Conservation (phyloP, 2,888 invertebrate species). For the Caenorhabditis drosophilae region DNA sequence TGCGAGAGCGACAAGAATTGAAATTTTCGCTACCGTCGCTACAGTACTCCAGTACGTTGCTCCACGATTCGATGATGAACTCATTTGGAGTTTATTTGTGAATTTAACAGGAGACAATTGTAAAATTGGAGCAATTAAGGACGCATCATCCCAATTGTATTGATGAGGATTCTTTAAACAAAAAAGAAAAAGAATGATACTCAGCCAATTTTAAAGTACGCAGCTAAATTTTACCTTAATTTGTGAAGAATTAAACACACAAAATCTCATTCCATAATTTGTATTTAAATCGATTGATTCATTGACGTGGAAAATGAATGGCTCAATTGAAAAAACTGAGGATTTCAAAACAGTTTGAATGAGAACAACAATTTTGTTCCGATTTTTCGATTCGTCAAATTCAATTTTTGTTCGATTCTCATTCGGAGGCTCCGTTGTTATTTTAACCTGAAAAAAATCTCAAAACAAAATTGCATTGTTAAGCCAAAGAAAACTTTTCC, state of each 20-base stretch:
- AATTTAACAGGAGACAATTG: conserved; percentile 43
- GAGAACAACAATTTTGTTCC: conserved; percentile 36
- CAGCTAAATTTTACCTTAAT: conserved; percentile 20
- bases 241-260: conserved; percentile 46
- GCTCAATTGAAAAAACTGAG: conserved; percentile 43
- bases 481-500: conserved; percentile 22
- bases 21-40: conserved; percentile 44
- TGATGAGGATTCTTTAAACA: conserved; percentile 33
- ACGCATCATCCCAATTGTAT: conserved; percentile 42
- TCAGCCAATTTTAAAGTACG: not conserved
- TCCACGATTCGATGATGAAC: conserved; percentile 1
- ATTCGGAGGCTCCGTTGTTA: not conserved
- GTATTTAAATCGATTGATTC: conserved; percentile 41
- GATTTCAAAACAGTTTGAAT: conserved; percentile 47
- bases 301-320: conserved; percentile 54
- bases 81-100: conserved; percentile 30
- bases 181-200: not conserved
- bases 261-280: conserved; percentile 54
- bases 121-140: conserved; percentile 28
- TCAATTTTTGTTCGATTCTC: conserved; percentile 18
- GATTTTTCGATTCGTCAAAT: conserved; percentile 19
- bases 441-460: not conserved
- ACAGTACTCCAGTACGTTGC: conserved; percentile 41
- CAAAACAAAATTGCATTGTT: not conserved
- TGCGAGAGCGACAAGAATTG: conserved; percentile 40